A percentile compares a stretch with the other conserved stretches of the same genome.
Evolutionary conservation across 2,797 vertebrate species (phyloP).

Genomic region (Luscinia luscinia): DNA sequence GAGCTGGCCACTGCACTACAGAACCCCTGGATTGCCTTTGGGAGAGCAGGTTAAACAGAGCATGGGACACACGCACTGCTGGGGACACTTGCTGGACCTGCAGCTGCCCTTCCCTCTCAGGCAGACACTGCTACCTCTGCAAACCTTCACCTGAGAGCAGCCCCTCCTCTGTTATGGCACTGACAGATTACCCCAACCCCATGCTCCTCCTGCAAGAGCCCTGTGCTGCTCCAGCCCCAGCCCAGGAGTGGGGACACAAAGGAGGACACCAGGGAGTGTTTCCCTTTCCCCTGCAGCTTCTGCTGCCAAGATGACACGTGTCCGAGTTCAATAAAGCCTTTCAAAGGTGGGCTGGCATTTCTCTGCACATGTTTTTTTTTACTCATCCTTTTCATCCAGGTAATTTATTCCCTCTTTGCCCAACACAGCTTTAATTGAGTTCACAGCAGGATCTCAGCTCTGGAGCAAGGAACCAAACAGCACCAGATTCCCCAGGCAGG

Average conservation of each 20-base stretch:
- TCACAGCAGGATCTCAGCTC: constrained; percentile 12
- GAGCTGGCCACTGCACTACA: background rate
- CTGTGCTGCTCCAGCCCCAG: background rate
- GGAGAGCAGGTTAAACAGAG: background rate
- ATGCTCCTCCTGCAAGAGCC: background rate
- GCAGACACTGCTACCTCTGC: background rate
- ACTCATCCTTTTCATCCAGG: constrained; percentile 30
- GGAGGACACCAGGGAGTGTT: background rate
- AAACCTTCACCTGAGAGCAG: background rate
- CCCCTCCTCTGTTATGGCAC: background rate
- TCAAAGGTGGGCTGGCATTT: constrained; percentile 32
- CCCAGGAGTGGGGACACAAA: background rate
- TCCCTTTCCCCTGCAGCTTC: background rate
- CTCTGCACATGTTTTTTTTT: background rate
- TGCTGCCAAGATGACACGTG: background rate
- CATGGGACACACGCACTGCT: background rate
- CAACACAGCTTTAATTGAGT: constrained; percentile 45
- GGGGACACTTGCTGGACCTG: background rate
- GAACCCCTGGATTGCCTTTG: background rate
- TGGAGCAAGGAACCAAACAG: background rate
- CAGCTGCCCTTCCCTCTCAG: background rate
- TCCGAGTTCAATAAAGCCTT: background rate
- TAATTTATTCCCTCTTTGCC: constrained; percentile 38
- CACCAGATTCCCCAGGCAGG: background rate
- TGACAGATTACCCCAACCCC: background rate